phyloP scores from a whole-genome alignment of 2,888 invertebrate genomes.

The Byasa hedistus region DNA sequence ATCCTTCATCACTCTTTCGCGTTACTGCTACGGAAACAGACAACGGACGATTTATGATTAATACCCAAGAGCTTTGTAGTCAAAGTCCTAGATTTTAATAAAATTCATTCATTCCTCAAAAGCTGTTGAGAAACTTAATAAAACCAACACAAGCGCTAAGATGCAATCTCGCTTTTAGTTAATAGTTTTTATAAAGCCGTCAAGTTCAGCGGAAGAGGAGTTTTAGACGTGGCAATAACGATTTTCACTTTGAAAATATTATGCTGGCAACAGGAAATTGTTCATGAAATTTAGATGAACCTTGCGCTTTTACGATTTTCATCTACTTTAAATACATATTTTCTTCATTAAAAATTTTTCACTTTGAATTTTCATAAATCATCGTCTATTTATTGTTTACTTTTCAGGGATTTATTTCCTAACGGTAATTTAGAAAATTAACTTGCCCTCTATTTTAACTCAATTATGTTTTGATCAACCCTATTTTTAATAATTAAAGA shows the following conservation, averaged over 20 bases:
- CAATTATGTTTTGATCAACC: too few species aligned
- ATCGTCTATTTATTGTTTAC: too few species aligned
- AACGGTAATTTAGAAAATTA: too few species aligned
- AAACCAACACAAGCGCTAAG: not conserved
- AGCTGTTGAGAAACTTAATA: slow-evolving; percentile 1
- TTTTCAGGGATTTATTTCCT: too few species aligned
- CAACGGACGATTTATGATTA: slow-evolving; percentile 3
- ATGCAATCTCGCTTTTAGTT: slow-evolving; percentile 6
- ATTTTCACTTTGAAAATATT: not conserved
- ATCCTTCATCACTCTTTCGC: not conserved
- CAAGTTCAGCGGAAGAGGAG: not conserved
- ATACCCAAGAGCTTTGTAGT: not conserved
- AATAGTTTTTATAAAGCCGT: slow-evolving; percentile 3
- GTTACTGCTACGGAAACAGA: not conserved
- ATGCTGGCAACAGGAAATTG: not conserved
- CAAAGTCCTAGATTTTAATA: not conserved
- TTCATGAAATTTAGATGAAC: not conserved
- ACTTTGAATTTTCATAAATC: too few species aligned
- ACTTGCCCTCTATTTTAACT: too few species aligned
- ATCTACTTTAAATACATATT: not conserved
- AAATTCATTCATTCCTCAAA: not conserved
- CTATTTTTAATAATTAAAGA: too few species aligned
- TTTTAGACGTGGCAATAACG: not conserved
- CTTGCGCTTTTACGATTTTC: not conserved
- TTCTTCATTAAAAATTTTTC: not conserved